These are phyloP conservation scores for Balearica regulorum DNA, from an alignment of 2,797 vertebrate genomes.

Conservation along the genomic window DNA sequence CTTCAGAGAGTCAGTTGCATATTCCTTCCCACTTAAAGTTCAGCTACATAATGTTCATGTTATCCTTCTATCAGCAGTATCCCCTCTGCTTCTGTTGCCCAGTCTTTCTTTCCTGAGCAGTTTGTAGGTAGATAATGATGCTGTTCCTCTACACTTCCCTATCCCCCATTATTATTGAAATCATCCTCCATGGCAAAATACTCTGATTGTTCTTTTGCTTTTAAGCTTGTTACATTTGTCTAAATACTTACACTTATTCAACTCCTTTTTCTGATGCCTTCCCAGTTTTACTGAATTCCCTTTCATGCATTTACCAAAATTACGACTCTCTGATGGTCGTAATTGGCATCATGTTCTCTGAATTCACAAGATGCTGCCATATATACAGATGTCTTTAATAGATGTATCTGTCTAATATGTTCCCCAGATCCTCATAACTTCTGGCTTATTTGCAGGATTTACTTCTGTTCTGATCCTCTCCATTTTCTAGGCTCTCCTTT, in stretches of 20 bases:
- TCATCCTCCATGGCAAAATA: not conserved
- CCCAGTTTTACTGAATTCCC: conserved; percentile 13
- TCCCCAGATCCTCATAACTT: conserved; percentile 36
- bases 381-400: conserved; percentile 60
- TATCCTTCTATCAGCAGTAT: not conserved
- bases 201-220: not conserved
- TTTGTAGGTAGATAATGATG: not conserved
- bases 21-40: not conserved
- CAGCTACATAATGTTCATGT: not conserved
- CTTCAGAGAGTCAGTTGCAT: conserved; percentile 5
- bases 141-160: not conserved
- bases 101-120: not conserved
- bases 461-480: conserved; percentile 52
- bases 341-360: conserved; percentile 26
- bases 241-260: not conserved
- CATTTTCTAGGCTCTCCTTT: conserved; percentile 11
- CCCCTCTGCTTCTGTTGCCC: not conserved
- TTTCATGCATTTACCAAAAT: conserved; percentile 30
- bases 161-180: not conserved
- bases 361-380: conserved; percentile 43
- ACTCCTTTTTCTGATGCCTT: not conserved
- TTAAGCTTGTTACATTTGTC: conserved; percentile 8
- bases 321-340: not conserved
- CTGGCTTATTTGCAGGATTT: conserved; percentile 35
- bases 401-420: conserved; percentile 45